Evolutionary conservation across 2,797 vertebrate genomes (phyloP).

Genomic region (Loriculus beryllinus): DNA sequence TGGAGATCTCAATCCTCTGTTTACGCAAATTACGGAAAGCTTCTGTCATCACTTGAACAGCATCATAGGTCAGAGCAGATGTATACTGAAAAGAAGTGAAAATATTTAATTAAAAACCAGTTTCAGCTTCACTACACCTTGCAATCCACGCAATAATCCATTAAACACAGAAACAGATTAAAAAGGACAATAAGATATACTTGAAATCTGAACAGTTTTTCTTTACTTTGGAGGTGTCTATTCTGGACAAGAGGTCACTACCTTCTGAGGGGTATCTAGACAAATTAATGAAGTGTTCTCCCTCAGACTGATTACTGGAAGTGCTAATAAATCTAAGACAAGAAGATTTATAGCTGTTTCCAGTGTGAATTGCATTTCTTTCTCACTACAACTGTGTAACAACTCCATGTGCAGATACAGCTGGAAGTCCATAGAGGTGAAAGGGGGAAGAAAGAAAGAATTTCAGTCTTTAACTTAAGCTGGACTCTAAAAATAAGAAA

Average conservation of each 20-base stretch:
- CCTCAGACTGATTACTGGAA: background rate
- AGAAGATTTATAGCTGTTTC: background rate
- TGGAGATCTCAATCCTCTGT: slow-evolving; percentile 93
- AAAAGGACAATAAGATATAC: background rate
- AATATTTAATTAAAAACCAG: background rate
- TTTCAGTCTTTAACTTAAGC: background rate
- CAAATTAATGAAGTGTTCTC: background rate
- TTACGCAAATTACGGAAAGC: slow-evolving; percentile 96
- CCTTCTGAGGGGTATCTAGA: background rate
- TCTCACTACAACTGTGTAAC: background rate
- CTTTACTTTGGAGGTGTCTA: background rate
- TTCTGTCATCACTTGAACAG: slow-evolving; percentile 98
- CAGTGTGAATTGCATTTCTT: background rate
- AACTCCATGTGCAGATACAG: background rate
- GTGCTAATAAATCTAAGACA: background rate
- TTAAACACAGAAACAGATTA: background rate
- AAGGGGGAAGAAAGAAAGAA: background rate
- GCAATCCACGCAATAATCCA: background rate
- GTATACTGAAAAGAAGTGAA: slow-evolving; percentile 86
- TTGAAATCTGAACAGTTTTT: background rate
- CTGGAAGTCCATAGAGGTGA: background rate
- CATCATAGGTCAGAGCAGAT: slow-evolving; percentile 95
- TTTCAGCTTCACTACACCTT: background rate
- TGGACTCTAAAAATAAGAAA: background rate
- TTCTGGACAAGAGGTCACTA: background rate